Evolutionary conservation across 1,140 invertebrate species (phyloP).

Genomic region (Gonioctena quinquepunctata): DNA sequence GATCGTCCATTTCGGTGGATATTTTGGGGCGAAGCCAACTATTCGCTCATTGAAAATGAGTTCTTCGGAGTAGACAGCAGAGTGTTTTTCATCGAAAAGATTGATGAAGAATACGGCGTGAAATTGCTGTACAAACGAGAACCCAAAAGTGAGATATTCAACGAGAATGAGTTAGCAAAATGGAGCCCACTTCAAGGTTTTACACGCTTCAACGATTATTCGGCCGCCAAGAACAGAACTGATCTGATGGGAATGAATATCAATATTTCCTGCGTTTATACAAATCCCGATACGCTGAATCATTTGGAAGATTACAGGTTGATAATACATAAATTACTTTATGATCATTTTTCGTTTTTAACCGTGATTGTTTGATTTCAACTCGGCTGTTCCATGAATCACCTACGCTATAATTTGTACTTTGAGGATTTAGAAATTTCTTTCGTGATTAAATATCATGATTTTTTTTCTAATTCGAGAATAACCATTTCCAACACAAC

Average conservation of each 20-base stretch:
- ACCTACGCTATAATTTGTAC: too few species aligned
- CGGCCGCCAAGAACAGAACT: slow-evolving; percentile 12
- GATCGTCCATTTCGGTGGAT: slow-evolving; percentile 23
- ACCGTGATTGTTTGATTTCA: too few species aligned
- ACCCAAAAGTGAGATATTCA: background rate
- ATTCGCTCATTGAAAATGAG: background rate
- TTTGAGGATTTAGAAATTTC: too few species aligned
- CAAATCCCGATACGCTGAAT: slow-evolving; percentile 60
- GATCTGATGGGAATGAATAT: slow-evolving; percentile 37
- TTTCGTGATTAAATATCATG: too few species aligned
- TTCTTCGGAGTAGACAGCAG: slow-evolving; percentile 19
- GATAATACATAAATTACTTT: background rate
- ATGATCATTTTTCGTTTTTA: too few species aligned
- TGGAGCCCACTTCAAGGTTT: slow-evolving; percentile 12
- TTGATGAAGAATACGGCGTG: background rate
- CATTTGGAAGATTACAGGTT: slow-evolving; percentile 61
- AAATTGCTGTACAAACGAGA: slow-evolving; percentile 21
- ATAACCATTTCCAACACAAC: too few species aligned
- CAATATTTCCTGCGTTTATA: slow-evolving; percentile 55
- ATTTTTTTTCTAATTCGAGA: too few species aligned
- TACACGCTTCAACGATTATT: background rate
- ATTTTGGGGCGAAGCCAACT: background rate
- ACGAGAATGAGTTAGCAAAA: slow-evolving; percentile 6
- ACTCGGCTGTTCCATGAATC: too few species aligned
- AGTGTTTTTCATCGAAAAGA: slow-evolving; percentile 14